Base-by-base conservation (phyloP, 2,113 vertebrate genomes). In the Sisor rabdophorus region DNA sequence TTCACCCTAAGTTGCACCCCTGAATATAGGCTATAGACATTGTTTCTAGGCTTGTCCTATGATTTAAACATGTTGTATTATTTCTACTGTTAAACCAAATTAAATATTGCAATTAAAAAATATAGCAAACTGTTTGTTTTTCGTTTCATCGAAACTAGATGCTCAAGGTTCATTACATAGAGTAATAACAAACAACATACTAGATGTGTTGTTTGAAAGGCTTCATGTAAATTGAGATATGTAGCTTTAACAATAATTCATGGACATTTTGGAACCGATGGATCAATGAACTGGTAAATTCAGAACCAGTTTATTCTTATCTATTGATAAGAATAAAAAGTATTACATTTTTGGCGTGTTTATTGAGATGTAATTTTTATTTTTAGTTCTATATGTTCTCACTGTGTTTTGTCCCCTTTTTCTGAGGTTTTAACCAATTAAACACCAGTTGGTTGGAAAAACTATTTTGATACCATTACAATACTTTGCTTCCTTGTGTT, bases 401-500 rank as follows among this genome's bases (percentile, higher is more conserved):
- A 26, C 76, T 22, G 50, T 56, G 28, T 22, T 26, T 69, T 17
- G 36, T 26, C 24, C 12, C 59, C 68, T 28, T 52, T 20, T 67
- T 48, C 40, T 53, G 53, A 67, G 67, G 53, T 72, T 54, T 77
- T 77, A 73, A 73, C 73, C 75, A 77, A 69, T 61, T 54, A 70
- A 17, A 44, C 54, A 28, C 65, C 47, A 77, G 70, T 60, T 54
- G 54, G 60, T 52, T 48, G 60, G 4, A 11, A 80, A 73, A 76
- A 64, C 19, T 16, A 36, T 52, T 60, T 69, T 72, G 54, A 77
- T 47, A 50, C 32, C 69, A 71, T 69, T 10, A 13, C 40, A 10
- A 79, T 60, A 75, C 52, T 58, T 55, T 63, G 52, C 44, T 81
- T 76, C 75, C 65, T 85, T 85, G 85, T 85, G 77, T 86, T 89